Conservation (phyloP, 2,797 vertebrate genomes). For the Choloepus didactylus region DNA sequence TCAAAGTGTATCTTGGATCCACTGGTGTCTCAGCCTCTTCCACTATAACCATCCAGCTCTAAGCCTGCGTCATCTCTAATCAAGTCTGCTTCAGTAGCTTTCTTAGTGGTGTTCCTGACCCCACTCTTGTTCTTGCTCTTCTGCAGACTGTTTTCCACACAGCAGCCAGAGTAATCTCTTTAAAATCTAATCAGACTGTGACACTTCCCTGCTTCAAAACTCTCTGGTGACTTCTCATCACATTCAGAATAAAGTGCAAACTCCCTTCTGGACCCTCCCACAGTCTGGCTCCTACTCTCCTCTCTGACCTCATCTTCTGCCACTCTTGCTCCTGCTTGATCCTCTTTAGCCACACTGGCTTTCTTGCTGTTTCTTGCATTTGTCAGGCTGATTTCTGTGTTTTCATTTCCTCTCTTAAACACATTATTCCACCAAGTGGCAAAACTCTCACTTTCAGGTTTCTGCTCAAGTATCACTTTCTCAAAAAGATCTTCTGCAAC, state of each 20-base stretch:
- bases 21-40: not conserved
- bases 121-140: not conserved
- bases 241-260: not conserved
- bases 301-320: not conserved
- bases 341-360: not conserved
- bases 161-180: not conserved
- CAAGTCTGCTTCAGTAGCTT: not conserved
- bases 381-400: not conserved
- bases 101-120: not conserved
- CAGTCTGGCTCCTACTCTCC: not conserved
- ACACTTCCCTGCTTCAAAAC: constrained; percentile 3
- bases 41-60: not conserved
- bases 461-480: constrained; percentile 42
- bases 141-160: not conserved
- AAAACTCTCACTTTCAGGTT: constrained; percentile 30
- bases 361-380: constrained; percentile 34
- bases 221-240: not conserved
- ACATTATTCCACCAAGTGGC: not conserved
- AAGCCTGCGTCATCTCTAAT: not conserved
- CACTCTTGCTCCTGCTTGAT: not conserved
- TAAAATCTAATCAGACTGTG: not conserved
- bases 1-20: not conserved
- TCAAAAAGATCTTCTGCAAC: not conserved
- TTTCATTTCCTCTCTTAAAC: not conserved
- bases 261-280: not conserved